Conservation (phyloP, 2,113 vertebrate genomes). For the Miniopterus natalensis region DNA sequence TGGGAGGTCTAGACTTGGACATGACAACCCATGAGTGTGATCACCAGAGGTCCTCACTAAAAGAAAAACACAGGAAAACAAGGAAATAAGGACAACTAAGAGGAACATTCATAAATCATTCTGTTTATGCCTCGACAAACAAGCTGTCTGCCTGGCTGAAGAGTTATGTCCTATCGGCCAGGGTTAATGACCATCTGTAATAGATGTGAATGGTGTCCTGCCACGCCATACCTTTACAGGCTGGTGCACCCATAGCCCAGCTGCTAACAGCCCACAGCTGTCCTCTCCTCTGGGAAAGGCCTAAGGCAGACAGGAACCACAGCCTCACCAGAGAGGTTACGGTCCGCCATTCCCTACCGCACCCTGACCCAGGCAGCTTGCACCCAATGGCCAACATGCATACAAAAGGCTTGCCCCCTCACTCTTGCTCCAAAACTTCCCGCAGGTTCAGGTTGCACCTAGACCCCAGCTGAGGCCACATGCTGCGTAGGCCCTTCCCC, state of each 20-base stretch:
- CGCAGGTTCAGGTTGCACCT: not conserved
- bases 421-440: not conserved
- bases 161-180: not conserved
- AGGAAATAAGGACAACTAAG: not conserved
- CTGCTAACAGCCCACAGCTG: not conserved
- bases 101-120: conserved; percentile 9
- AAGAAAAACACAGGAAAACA: not conserved
- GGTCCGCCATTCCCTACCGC: not conserved
- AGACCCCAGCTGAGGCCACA: not conserved
- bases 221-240: no score
- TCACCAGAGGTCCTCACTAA: not conserved
- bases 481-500: not conserved
- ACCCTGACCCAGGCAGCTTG: not conserved
- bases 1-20: not conserved
- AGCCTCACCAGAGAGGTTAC: not conserved
- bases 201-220: not conserved
- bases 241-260: not conserved
- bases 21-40: not conserved
- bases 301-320: not conserved
- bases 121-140: not conserved
- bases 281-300: not conserved
- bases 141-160: not conserved
- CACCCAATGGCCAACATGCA: not conserved
- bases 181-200: not conserved
- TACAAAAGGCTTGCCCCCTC: not conserved